Evolutionary conservation across 2,113 vertebrate genomes (phyloP).

Genomic region (Malurus elegans): DNA sequence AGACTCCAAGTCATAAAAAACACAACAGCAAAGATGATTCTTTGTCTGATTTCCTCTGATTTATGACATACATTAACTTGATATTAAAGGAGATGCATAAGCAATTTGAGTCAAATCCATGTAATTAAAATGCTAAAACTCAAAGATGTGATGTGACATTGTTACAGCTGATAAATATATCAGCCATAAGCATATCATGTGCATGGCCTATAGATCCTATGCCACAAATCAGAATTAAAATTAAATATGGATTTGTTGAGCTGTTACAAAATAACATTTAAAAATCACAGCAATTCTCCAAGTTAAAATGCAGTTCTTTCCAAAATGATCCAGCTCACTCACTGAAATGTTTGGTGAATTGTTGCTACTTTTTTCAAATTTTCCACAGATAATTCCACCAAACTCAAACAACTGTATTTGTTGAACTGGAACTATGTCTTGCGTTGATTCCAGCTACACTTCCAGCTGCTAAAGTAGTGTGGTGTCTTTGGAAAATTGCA

Average conservation of each 20-base stretch:
- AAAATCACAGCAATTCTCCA: neutral
- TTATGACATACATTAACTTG: neutral
- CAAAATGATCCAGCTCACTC: neutral
- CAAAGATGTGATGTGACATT: neutral
- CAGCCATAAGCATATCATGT: neutral
- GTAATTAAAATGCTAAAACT: neutral
- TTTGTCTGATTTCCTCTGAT: neutral
- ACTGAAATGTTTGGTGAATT: neutral
- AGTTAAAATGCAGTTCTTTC: neutral
- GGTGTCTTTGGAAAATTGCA: neutral
- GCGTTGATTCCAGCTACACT: neutral
- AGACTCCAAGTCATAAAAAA: neutral
- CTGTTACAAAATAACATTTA: neutral
- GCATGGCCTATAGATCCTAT: neutral
- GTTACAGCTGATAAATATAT: neutral
- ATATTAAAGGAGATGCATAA: neutral
- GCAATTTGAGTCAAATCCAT: neutral
- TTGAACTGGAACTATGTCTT: neutral
- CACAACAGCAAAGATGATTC: neutral
- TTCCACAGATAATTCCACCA: neutral
- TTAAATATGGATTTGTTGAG: neutral
- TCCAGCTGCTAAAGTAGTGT: fast-evolving
- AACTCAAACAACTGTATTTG: neutral
- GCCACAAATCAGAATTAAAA: neutral
- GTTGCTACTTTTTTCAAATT: neutral